These are phyloP conservation scores for Pseudomyrmex concolor DNA, from an alignment of 1,140 invertebrate genomes.

Conservation along the genomic window DNA sequence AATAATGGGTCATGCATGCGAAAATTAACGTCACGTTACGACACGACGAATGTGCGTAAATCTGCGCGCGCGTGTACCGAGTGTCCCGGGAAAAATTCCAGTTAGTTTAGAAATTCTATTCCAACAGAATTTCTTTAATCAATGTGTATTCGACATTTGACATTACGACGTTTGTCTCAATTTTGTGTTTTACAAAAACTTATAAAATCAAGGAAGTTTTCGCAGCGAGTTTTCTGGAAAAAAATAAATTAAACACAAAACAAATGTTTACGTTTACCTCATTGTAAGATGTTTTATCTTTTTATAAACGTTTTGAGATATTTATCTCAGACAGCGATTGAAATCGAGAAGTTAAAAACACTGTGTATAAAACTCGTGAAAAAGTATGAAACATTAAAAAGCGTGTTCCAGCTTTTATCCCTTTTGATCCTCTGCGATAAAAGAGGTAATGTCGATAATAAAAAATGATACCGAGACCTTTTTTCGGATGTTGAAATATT, in stretches of 20 bases:
- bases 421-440: slow-evolving; percentile 8
- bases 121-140: neutral
- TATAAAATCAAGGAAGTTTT: no score
- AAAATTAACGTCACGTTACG: slow-evolving; percentile 44
- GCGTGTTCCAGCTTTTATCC: neutral
- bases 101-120: neutral
- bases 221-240: no score
- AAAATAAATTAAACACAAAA: no score
- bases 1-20: slow-evolving; percentile 38
- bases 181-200: no score
- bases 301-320: no score
- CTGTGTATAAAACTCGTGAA: neutral
- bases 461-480: slow-evolving; percentile 21
- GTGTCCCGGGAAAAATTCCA: no score
- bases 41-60: slow-evolving; percentile 17
- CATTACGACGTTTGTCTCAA: no score
- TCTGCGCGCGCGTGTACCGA: neutral
- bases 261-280: no score
- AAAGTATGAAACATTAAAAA: slow-evolving; percentile 24
- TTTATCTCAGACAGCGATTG: neutral
- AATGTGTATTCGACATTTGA: no score
- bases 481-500: neutral
- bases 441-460: neutral
- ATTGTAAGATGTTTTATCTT: no score
- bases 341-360: neutral